Base-by-base conservation (phyloP, 2,113 vertebrate species). In the Piaya cayana region DNA sequence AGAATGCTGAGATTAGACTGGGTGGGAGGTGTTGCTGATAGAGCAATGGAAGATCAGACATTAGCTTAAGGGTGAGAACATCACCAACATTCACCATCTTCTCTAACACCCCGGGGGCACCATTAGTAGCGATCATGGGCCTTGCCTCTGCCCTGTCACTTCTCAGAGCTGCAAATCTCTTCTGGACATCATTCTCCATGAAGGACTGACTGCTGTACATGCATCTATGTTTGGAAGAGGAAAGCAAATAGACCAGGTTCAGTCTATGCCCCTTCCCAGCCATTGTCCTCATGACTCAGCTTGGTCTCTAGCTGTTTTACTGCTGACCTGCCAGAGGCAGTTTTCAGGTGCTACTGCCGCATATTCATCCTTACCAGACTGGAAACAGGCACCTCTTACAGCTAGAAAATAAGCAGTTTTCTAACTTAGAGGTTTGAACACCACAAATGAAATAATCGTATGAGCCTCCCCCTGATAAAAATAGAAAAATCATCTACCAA, bases 21-120 rank as follows among this genome's bases (percentile, higher is more conserved):
- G 74, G 56, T 91, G 49, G 67, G 63, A 87, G 47, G 56, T 86
- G 78, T 27, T 80, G 50, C 68, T 93, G 92, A 90, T 5, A 13
- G 60, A 77, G 69, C 36, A 77, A 67, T 71, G 83, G 83, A 89
- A 83, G 86, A 80, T 47, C 71, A 94, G 67, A 42, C 42, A 56
- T 63, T 30, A 78, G 21, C 1, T 1, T 45, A 60, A 67, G 5
- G 8, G 36, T 60, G 32, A 91, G 59, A 91, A 62, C 74, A 50
- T 77, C n/a, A 86, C 22, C 91, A 82, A 49, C 50, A 36, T 30
- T 65, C n/a, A 30, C 29, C 1, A 1, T 43, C 71, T 81, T 55
- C 64, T 87, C 16, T 92, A 64, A 87, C 2, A 37, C 29, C 39
- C 26, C 60, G 60, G 45, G 26, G 20, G 59, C 39, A 81, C 20